Evolutionary conservation across 1,140 invertebrate genomes (phyloP).

Genomic region (Parapsyche elsis): DNA sequence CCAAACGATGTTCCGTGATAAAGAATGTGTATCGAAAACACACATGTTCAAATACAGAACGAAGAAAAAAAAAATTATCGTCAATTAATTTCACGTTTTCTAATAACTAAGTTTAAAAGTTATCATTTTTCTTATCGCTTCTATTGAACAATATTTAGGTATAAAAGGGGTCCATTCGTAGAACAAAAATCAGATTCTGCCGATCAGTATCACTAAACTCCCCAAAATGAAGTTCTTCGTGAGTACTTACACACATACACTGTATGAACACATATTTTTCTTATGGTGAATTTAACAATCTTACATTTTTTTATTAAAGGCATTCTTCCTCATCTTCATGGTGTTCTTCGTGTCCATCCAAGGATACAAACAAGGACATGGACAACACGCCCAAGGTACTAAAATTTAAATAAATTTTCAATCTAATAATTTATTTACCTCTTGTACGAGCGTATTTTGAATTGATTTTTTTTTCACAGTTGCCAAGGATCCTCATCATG

Average conservation of each 20-base stretch:
- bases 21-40: no score
- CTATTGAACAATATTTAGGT: background rate
- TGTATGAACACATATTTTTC: background rate
- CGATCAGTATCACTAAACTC: conserved; percentile 4
- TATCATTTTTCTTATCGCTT: background rate
- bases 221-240: conserved; percentile 31
- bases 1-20: no score
- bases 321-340: conserved; percentile 28
- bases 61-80: background rate
- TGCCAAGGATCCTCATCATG: background rate
- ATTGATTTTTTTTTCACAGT: background rate
- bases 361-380: conserved; percentile 23
- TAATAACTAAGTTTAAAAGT: background rate
- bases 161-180: background rate
- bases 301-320: background rate
- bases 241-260: background rate
- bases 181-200: background rate
- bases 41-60: background rate
- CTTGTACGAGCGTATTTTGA: background rate
- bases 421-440: no score
- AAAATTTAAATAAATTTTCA: no score
- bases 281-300: background rate
- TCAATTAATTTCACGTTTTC: no score
- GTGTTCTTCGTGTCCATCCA: background rate
- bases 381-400: background rate